Conservation (phyloP, 1,140 invertebrate genomes). For the Panagrolaimus sp. region DNA sequence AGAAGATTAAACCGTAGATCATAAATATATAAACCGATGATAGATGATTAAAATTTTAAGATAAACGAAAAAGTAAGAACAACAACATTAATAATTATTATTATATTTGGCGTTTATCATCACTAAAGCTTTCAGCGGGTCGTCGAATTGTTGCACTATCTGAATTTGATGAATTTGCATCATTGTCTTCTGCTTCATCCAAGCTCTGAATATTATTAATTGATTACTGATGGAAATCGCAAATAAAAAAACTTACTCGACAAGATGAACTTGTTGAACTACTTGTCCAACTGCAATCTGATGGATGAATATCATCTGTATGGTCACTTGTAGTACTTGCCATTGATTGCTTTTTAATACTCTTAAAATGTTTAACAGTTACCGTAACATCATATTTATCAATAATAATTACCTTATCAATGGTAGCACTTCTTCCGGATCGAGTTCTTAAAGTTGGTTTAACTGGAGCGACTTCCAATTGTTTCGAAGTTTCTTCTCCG, state of each 20-base stretch:
- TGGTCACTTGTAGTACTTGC: not conserved
- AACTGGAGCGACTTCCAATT: not conserved
- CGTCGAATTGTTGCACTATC: conserved; percentile 5
- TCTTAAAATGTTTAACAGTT: not conserved
- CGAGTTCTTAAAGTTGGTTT: conserved; percentile 8
- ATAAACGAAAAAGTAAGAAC: too few relatives aligned
- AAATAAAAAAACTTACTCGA: not conserved
- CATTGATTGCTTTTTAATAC: not conserved
- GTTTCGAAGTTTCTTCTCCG: not conserved
- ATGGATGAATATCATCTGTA: conserved; percentile 15
- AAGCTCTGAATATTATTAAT: too few relatives aligned
- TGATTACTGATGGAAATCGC: not conserved
- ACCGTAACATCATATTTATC: not conserved
- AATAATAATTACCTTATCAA: conserved; percentile 14
- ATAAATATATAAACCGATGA: too few relatives aligned
- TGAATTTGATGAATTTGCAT: conserved; percentile 7
- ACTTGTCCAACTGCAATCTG: conserved; percentile 9
- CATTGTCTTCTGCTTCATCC: too few relatives aligned
- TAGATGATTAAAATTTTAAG: too few relatives aligned
- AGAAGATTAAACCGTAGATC: too few relatives aligned
- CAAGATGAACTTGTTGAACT: conserved; percentile 19
- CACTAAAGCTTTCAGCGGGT: not conserved
- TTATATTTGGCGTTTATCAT: not conserved
- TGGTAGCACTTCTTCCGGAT: not conserved
- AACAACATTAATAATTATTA: too few relatives aligned